Evolutionary conservation across 2,113 vertebrate genomes (phyloP), one percentile per base, ranked within the genome.

Genomic region (Atractosteus spatula): DNA sequence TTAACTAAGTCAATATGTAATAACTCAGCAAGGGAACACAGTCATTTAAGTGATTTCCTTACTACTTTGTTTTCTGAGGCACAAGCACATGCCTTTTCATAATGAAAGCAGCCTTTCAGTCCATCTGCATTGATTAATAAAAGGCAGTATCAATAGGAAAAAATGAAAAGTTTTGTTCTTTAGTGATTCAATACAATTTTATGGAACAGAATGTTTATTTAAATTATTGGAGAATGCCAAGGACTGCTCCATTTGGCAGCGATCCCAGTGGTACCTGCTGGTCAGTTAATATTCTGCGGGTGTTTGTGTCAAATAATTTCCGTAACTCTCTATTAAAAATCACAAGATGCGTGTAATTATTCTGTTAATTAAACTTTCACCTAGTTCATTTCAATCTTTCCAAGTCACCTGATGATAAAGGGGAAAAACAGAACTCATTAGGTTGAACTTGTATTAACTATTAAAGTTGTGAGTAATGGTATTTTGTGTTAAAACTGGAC

Each of bases 341-440:
- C 84, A 85, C 83, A 88, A 86, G 84, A 88, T 82, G 84, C 87
- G 68, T 89, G 85, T 87, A 82, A 90, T 90, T 87, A 83, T 84
- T 73, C 68, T 66, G 78, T 74, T 88, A 88, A 89, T 90, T 83
- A 84, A 67, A 67, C 59, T 69, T 84, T 78, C 71, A 66, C 62
- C 77, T n/a, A 71, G 79, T 80, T 74, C 68, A 71, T 79, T 75
- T 84, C 81, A 77, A 56, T 66, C 73, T 67, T 69, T 59, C n/a
- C n/a, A 59, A 14, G 11, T 59, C 56, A 59, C 11, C 56, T 59
- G 56, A 59, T 59, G 11, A 8, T 59, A 59, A n/a, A n/a, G n/a
- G 57, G 2, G 3, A 59, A 59, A 51, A 51, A 51, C 5, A 51
- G 29, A 51, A 51, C 5, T 51, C 47, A 51, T 51, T 51, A 10